Evolutionary conservation across 1,140 invertebrate genomes (phyloP), one percentile per base, ranked within the genome.

Genomic region (Micrasema longulum): DNA sequence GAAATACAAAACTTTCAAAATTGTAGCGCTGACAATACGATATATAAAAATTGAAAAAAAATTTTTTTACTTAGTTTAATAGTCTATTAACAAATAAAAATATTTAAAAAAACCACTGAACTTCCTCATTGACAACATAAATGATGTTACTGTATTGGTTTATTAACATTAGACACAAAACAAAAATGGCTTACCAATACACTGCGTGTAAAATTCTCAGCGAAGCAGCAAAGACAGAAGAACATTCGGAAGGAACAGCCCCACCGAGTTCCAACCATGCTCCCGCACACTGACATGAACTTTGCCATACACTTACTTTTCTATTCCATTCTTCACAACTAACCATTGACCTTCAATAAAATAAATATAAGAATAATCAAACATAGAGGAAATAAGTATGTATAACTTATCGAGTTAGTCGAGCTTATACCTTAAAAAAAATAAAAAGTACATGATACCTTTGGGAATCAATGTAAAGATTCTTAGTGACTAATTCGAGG

Each of bases 191-290:
- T 41, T 20, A 76, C 74, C 74, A 72, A 47, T 76, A 76, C 26
- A 72, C 64, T 4, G 67, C 36, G 47, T 70, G 62, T 9, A 76
- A 31, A 41, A 71, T 43, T 64, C 69, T 69, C 53, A 76, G 43
- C 20, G 67, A 66, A 22, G 70, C 62, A 22, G 52, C 67, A 11
- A 72, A 50, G 16, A 72, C 36, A 4, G 74, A 57, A 11, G 55
- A 26, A 52, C 74, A 76, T 18, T 76, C 20, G 4, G 45, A 9
- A 23, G 71, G 74, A 18, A 55, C 62, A 12, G 63, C 48, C 31
- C 74, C 74, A 9, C 67, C 66, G 10, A 76, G 38, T 60, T 76
- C 55, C 36, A 76, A 41, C 74, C 74, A 76, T 1, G 74, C 43
- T 41, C 31, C 52, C 5, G 70, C 71, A 60, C 74, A 76, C 31